These are phyloP conservation scores for Dasysyrphus albostriatus DNA, from an alignment of 2,888 invertebrate genomes.

Conservation along the genomic window DNA sequence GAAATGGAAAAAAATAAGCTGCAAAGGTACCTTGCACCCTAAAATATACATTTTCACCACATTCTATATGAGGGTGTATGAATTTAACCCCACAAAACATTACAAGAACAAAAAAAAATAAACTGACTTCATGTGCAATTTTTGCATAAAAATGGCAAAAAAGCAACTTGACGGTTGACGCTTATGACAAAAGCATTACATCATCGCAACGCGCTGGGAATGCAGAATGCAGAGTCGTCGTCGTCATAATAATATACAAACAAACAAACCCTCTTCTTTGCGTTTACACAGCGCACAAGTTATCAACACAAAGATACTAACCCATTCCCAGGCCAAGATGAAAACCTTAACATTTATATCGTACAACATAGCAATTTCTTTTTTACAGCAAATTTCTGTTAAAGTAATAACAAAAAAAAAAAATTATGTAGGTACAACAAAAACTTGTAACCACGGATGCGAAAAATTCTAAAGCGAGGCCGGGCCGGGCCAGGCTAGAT, in stretches of 20 bases:
- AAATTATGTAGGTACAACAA: constrained; percentile 23
- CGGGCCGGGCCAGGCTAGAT: neutral
- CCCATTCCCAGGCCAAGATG: constrained; percentile 50
- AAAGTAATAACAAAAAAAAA: constrained; percentile 2
- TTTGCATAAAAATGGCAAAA: constrained; percentile 46
- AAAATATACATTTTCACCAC: constrained; percentile 24
- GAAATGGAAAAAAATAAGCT: constrained; percentile 1
- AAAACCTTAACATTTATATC: constrained; percentile 35
- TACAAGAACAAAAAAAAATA: neutral
- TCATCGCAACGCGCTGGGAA: constrained; percentile 51
- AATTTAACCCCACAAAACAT: constrained; percentile 1
- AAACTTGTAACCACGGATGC: constrained; percentile 72
- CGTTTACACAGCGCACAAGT: constrained; percentile 14
- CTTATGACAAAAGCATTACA: constrained; percentile 67
- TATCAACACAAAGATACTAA: constrained; percentile 24
- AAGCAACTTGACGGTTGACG: constrained; percentile 47
- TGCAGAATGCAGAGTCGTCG: constrained; percentile 23
- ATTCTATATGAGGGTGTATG: neutral
- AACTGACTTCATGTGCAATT: constrained; percentile 11
- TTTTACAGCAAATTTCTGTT: constrained; percentile 16
- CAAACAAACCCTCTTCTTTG: constrained; percentile 39
- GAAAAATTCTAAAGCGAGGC: constrained; percentile 61
- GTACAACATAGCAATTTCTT: constrained; percentile 7
- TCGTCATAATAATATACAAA: constrained; percentile 41
- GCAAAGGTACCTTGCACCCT: constrained; percentile 61